Evolutionary conservation across 2,888 invertebrate species (phyloP), one percentile per base, ranked within the genome.

Genomic region (Noctua pronuba): DNA sequence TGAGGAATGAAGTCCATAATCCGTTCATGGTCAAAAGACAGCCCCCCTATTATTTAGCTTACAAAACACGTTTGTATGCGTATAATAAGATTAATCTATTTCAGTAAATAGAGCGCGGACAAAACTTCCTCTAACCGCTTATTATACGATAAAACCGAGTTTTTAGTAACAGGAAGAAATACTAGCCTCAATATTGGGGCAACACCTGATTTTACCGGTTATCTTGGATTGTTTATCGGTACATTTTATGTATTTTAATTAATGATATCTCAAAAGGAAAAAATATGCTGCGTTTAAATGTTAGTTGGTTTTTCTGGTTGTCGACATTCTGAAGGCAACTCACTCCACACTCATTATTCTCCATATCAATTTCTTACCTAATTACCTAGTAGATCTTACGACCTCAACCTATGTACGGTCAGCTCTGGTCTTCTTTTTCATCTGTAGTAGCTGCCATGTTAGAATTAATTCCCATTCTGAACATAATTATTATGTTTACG

Each of bases 21-120:
- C 64, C 64, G 62, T 65, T 88, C 83, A 86, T 35, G 83, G 88
- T 44, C 77, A 76, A 75, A 62, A 66, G 64, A 64, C 70, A 13
- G 44, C 28, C 35, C 70, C 66, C n/a, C n/a, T n/a, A n/a, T 67
- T 73, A 78, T 31, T 46, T 55, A 66, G 46, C 62, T 35, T 18
- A 66, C 35, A 67, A 72, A 75, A 73, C 41, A 44, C 41, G 44
- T 21, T 46, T 62, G 41, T 70, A 58, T 21, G 28, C n/a, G 6
- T 68, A 24, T 31, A 73, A 52, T 41, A 55, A 62, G 38, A 75
- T 52, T 73, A n/a, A 65, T 41, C 41, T 58, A 24, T 38, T 41
- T 52, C 24, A 16, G 31, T 70, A n/a, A n/a, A 66, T 55, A 77
- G n/a, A 69, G 55, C 58, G 28, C 44, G 52, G 21, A 64, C 8